Percentiles rank a stretch among this genome's conserved stretches.
Evolutionary conservation across 1,140 invertebrate species (phyloP).

Genomic region (Listronotus bonariensis): DNA sequence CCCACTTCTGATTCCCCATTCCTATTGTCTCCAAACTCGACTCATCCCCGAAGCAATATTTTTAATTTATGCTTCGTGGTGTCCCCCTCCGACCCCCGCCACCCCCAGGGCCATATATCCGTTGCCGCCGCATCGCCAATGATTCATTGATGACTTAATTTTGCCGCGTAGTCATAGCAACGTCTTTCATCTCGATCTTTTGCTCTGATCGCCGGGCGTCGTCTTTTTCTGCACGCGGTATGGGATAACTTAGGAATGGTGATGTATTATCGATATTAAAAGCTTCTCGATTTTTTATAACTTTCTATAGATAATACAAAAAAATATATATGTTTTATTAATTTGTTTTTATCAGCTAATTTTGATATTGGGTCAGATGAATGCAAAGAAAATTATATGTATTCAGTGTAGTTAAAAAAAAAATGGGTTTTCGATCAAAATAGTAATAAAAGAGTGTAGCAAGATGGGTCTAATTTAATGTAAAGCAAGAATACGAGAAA

Average conservation of each 20-base stretch:
- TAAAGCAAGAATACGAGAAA: too few relatives aligned
- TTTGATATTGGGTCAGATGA: too few relatives aligned
- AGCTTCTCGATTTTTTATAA: too few relatives aligned
- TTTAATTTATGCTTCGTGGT: conserved; percentile 50
- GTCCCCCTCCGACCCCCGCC: conserved; percentile 31
- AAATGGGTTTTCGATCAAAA: too few relatives aligned
- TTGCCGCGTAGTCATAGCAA: conserved; percentile 48
- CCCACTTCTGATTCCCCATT: conserved; percentile 35
- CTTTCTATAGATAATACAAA: too few relatives aligned
- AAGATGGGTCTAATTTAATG: too few relatives aligned
- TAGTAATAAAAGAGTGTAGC: too few relatives aligned
- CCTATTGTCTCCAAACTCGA: conserved; percentile 13
- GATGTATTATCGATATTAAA: too few relatives aligned
- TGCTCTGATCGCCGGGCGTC: conserved; percentile 37
- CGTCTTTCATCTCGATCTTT: conserved; percentile 44
- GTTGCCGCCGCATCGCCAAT: conserved; percentile 50
- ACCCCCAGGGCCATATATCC: conserved; percentile 41
- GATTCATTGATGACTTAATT: conserved; percentile 55
- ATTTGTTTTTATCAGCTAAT: too few relatives aligned
- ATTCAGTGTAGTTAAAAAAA: too few relatives aligned
- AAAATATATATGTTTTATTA: too few relatives aligned
- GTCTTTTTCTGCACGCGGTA: conserved; percentile 40
- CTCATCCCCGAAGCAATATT: conserved; percentile 41
- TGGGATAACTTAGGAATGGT: conserved; percentile 2
- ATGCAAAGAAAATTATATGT: too few relatives aligned